Conservation (phyloP, 2,797 vertebrate genomes). For the Cuniculus paca region DNA sequence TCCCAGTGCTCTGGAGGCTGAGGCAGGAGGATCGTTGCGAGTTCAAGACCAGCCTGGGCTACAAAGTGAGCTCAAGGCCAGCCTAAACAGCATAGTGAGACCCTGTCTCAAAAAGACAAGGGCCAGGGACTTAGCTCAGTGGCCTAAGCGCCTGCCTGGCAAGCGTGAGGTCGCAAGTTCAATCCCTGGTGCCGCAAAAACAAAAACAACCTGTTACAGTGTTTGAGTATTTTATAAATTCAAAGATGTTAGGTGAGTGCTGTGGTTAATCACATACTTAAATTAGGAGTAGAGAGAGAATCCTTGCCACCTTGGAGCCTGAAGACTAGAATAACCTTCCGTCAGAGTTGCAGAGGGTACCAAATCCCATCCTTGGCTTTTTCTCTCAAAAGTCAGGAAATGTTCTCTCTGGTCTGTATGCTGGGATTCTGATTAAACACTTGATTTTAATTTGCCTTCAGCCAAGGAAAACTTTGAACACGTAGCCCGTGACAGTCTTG, state of each 20-base stretch:
- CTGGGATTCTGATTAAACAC: neutral
- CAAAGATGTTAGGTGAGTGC: neutral
- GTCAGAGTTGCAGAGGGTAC: neutral
- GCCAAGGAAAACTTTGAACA: neutral
- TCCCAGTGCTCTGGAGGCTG: too few relatives aligned
- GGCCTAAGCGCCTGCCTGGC: too few relatives aligned
- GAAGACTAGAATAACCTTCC: neutral
- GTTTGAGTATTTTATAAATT: neutral
- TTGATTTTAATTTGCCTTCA: constrained; percentile 30
- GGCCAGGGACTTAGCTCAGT: too few relatives aligned
- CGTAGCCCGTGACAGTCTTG: neutral
- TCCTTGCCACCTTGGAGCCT: neutral
- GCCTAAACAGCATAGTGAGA: too few relatives aligned
- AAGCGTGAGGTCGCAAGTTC: too few relatives aligned
- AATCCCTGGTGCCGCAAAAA: too few relatives aligned
- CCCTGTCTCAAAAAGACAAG: too few relatives aligned
- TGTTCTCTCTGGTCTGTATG: neutral
- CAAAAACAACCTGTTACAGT: neutral
- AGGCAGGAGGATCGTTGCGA: too few relatives aligned
- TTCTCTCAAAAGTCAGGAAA: neutral
- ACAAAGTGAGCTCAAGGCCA: too few relatives aligned
- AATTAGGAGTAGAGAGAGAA: neutral
- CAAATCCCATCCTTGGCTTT: neutral
- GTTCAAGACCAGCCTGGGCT: too few relatives aligned
- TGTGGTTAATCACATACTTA: too few relatives aligned